Evolutionary conservation across 1,140 invertebrate species (phyloP), one percentile per base, ranked within the genome.

Genomic region (Drosophila mojavensis): DNA sequence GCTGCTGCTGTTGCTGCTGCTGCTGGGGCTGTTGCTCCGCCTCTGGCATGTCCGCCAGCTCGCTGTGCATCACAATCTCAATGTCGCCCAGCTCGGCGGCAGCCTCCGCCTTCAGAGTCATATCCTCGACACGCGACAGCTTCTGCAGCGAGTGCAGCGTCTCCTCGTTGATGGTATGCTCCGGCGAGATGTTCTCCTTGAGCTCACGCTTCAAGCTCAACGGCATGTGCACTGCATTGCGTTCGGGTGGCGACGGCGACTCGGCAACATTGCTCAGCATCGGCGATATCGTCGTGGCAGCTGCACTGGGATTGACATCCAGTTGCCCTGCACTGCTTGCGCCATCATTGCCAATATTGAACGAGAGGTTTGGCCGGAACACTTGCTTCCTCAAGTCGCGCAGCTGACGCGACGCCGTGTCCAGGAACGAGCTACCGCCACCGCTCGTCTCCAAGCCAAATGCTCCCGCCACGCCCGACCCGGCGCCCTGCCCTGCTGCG

Each of bases 151-250:
- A 75, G 24, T 90, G 88, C 47, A 92, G 54, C n/a, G 88, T 92
- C 39, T 91, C 91, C 72, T 91, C 89, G 6, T 91, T 91, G 7
- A 92, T 91, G 33, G 91, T 92, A 48, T 92, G 91, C 61, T 92
- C 91, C 13, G 92, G 92, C 36, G 91, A 92, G 24, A 92, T 92
- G 65, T 92, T 92, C 70, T 92, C 92, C 59, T 92, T 92, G 4
- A 92, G 78, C 62, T 92, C 89, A 47, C 81, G 78, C 63, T 92
- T 92, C 13, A 92, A 58, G 30, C 85, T 88, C 43, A 62, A 68
- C 28, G 91, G 83, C 74, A 92, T 86, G 28, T 84, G 73, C 20
- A 81, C 64, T 1, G 79, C 70, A 66, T 80, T 75, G 62, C 69
- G 68, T 50, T 81, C 78, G 5, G 78, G 62, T 4, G 69, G 59